These are phyloP conservation scores for Podarcis lilfordi DNA, from an alignment of 2,797 vertebrate species.

Conservation along the genomic window DNA sequence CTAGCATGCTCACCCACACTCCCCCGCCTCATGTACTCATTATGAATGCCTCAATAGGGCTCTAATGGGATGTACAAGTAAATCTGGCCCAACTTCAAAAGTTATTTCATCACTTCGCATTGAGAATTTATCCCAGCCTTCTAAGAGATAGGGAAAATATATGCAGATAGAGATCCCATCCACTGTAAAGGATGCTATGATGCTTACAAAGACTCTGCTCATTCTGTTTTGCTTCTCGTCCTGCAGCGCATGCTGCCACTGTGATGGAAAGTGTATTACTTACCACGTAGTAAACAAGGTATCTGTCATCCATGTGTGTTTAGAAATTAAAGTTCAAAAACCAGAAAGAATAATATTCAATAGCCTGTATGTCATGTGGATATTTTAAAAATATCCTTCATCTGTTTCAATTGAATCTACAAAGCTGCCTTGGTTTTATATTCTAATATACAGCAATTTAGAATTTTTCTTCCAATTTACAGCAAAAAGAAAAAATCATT, in stretches of 20 bases:
- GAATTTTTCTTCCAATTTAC: background rate
- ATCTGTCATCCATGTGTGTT: background rate
- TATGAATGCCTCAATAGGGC: too few relatives aligned
- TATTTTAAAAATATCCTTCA: background rate
- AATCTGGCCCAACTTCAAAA: background rate
- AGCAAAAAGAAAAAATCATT: conserved; percentile 33
- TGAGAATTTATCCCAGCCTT: background rate
- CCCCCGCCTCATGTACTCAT: too few relatives aligned
- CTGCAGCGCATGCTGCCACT: too few relatives aligned
- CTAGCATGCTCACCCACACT: too few relatives aligned
- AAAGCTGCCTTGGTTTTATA: background rate
- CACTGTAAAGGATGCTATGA: background rate
- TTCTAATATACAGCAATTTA: conserved; percentile 17
- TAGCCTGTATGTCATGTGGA: background rate
- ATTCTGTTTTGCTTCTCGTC: background rate
- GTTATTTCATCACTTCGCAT: background rate
- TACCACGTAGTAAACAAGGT: background rate
- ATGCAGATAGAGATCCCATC: background rate
- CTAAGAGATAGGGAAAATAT: background rate
- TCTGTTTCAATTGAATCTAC: background rate
- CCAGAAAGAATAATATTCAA: background rate
- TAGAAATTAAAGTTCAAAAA: background rate
- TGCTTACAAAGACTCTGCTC: background rate
- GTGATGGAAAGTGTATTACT: background rate
- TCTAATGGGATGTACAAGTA: background rate